phyloP scores from a whole-genome alignment of 2,113 vertebrate genomes.

The Thalassoma bifasciatum region DNA sequence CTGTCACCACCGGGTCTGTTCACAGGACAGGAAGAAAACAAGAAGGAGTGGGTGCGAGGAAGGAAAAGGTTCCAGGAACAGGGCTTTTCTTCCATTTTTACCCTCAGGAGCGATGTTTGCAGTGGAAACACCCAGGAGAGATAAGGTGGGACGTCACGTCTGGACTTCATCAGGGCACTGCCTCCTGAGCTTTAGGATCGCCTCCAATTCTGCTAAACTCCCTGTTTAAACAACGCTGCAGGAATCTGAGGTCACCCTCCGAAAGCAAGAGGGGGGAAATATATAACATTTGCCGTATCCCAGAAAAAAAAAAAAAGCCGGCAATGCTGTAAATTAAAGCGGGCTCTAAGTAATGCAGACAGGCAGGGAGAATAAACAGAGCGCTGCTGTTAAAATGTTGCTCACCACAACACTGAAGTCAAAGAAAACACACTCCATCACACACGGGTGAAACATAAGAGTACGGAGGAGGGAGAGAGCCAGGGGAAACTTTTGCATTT shows the following conservation, averaged over 20 bases:
- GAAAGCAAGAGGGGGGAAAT: constrained; percentile 27
- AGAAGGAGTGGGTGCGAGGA: constrained; percentile 63
- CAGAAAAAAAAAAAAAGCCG: not conserved
- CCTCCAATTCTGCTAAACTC: constrained; percentile 47
- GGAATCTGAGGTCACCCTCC: constrained; percentile 61
- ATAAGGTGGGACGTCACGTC: constrained; percentile 79
- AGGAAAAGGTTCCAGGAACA: constrained; percentile 48
- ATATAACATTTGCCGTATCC: constrained; percentile 21
- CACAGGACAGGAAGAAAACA: constrained; percentile 41
- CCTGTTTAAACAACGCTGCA: constrained; percentile 50
- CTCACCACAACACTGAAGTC: constrained; percentile 10
- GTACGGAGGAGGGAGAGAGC: not conserved
- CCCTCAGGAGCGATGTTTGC: constrained; percentile 66
- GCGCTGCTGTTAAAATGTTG: constrained; percentile 22
- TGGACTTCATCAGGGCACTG: constrained; percentile 77
- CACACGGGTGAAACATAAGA: constrained; percentile 3
- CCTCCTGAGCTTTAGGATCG: constrained; percentile 46
- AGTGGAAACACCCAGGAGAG: constrained; percentile 78
- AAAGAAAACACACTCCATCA: constrained; percentile 15
- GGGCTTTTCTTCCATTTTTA: constrained; percentile 52
- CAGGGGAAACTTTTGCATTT: not conserved
- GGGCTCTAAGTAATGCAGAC: not conserved
- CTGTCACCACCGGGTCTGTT: constrained; percentile 1
- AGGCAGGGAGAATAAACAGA: constrained; percentile 19
- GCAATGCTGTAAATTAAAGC: constrained; percentile 28